These are phyloP conservation scores for Catamblyrhynchus diadema DNA, from an alignment of 2,797 vertebrate genomes.

Conservation along the genomic window DNA sequence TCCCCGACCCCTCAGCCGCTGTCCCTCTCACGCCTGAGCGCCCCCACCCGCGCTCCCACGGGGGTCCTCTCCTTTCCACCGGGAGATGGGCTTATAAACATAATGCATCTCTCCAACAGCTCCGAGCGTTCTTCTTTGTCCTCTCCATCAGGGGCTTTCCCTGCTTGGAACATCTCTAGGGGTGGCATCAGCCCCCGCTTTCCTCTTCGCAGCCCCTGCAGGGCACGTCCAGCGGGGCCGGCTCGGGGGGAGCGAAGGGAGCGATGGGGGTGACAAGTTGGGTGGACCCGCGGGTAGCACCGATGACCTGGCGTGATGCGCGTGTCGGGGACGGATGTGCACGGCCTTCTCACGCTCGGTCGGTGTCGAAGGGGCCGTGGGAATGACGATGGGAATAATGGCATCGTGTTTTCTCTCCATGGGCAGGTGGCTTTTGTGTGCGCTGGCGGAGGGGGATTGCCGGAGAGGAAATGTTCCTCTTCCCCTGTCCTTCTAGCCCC, in stretches of 20 bases:
- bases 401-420: constrained; percentile 43
- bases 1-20: neutral
- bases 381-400: constrained; percentile 58
- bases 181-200: neutral
- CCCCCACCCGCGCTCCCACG: neutral
- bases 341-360: neutral
- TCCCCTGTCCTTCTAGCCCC: neutral
- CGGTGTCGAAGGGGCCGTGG: constrained; percentile 11
- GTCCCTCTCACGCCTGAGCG: neutral
- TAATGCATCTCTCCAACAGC: neutral
- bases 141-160: neutral
- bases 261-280: neutral
- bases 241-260: neutral
- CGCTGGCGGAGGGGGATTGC: constrained; percentile 28
- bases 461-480: constrained; percentile 27
- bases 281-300: neutral
- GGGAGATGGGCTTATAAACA: neutral
- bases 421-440: constrained; percentile 63
- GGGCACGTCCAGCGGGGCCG: neutral
- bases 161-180: neutral
- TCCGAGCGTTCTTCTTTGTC: constrained; percentile 37
- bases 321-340: neutral
- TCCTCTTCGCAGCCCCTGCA: neutral
- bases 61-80: neutral
- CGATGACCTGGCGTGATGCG: neutral